Evolutionary conservation across 1,140 invertebrate genomes (phyloP).

Genomic region (Pogonomyrmex californicus): DNA sequence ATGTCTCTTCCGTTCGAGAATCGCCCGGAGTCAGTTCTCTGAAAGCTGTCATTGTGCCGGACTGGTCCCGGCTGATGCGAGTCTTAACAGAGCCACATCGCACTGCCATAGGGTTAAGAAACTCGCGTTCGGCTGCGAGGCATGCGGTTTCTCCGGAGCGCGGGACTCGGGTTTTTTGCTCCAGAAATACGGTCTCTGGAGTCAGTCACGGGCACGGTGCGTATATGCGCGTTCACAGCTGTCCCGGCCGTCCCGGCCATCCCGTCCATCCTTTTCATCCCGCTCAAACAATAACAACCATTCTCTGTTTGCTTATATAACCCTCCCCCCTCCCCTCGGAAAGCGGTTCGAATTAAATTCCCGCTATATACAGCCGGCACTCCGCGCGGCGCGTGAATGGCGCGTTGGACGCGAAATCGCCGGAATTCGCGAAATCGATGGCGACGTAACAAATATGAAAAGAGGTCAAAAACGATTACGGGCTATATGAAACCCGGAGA

Average conservation of each 20-base stretch:
- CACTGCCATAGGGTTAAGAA: slow-evolving; percentile 26
- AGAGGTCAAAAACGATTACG: slow-evolving; percentile 61
- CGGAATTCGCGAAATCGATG: slow-evolving; percentile 60
- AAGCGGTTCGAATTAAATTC: slow-evolving; percentile 72
- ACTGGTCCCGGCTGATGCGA: slow-evolving; percentile 61
- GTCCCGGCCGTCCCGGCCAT: slow-evolving; percentile 63
- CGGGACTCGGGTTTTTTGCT: slow-evolving; percentile 69
- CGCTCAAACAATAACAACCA: slow-evolving; percentile 78
- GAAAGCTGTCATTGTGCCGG: slow-evolving; percentile 77
- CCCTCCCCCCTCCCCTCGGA: slow-evolving; percentile 46
- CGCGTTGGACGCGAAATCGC: slow-evolving; percentile 37
- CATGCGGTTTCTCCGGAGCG: slow-evolving; percentile 48
- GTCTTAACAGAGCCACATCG: slow-evolving; percentile 37
- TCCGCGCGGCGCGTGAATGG: slow-evolving; percentile 38
- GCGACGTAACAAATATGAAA: slow-evolving; percentile 60
- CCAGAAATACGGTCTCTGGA: slow-evolving; percentile 75
- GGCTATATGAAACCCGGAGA: slow-evolving; percentile 49
- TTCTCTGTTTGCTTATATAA: slow-evolving; percentile 78
- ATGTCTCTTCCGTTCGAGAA: slow-evolving; percentile 37
- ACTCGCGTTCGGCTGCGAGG: slow-evolving; percentile 53
- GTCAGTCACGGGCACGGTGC: slow-evolving; percentile 74
- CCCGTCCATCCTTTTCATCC: slow-evolving; percentile 72
- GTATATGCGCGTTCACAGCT: slow-evolving; percentile 74
- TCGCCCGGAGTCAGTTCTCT: slow-evolving; percentile 64
- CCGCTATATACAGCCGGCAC: slow-evolving; percentile 30